Percentiles rank a stretch among this genome's conserved stretches.
Evolutionary conservation across 2,797 vertebrate species (phyloP).

Genomic region (Sebastes minor): DNA sequence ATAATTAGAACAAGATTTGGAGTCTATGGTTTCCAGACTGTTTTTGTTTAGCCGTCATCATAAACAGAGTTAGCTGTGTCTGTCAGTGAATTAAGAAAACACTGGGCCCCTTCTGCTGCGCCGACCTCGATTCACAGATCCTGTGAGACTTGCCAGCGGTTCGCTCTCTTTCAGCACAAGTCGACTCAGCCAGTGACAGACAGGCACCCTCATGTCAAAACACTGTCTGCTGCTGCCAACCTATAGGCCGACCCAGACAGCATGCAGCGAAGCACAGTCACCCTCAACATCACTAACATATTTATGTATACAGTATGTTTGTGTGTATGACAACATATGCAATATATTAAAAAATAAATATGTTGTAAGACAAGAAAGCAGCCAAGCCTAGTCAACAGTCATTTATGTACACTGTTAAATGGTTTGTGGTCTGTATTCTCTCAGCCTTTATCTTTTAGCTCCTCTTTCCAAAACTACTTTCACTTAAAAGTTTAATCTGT

Average conservation of each 20-base stretch:
- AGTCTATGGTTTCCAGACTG: slow-evolving; percentile 61
- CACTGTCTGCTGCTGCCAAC: slow-evolving; percentile 65
- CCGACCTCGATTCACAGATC: slow-evolving; percentile 64
- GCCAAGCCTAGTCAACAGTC: slow-evolving; percentile 17
- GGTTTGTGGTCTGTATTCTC: slow-evolving; percentile 13
- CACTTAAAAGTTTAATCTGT: not conserved
- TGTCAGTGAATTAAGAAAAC: slow-evolving; percentile 73
- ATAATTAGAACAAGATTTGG: slow-evolving; percentile 66
- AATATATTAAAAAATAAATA: slow-evolving; percentile 34
- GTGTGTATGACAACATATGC: slow-evolving; percentile 31
- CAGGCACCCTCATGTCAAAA: slow-evolving; percentile 74
- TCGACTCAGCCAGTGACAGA: slow-evolving; percentile 71
- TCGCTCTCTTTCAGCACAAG: slow-evolving; percentile 74
- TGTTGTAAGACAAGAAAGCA: slow-evolving; percentile 16
- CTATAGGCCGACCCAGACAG: slow-evolving; percentile 24
- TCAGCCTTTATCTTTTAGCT: slow-evolving; percentile 3
- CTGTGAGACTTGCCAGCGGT: slow-evolving; percentile 68
- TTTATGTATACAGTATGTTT: slow-evolving; percentile 23
- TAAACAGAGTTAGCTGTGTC: slow-evolving; percentile 73
- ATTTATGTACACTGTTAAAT: slow-evolving; percentile 23
- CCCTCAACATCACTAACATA: not conserved
- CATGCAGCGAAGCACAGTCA: slow-evolving; percentile 2
- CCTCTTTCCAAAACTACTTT: slow-evolving; percentile 17
- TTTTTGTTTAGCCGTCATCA: slow-evolving; percentile 69
- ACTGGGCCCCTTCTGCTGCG: slow-evolving; percentile 57